phyloP scores from a whole-genome alignment of 1,140 invertebrate genomes.

The Drosophila leontia region DNA sequence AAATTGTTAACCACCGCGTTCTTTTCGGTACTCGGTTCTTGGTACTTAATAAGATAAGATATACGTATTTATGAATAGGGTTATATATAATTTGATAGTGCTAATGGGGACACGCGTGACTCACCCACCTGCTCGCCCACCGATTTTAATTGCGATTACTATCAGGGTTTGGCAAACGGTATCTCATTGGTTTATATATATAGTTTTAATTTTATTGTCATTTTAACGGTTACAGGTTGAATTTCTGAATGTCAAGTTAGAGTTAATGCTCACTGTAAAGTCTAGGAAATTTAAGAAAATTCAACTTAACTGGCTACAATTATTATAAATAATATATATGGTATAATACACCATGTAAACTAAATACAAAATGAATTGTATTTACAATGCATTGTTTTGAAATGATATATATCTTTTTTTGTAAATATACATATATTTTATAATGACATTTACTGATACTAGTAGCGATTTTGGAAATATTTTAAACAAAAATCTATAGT shows the following conservation, averaged over 20 bases:
- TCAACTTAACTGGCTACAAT: too few relatives aligned
- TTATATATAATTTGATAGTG: neutral
- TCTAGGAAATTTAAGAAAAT: neutral
- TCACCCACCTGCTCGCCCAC: neutral
- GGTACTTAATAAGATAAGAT: slow-evolving; percentile 12
- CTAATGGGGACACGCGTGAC: slow-evolving; percentile 3
- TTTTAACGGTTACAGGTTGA: neutral
- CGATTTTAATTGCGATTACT: slow-evolving; percentile 4
- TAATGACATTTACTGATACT: neutral
- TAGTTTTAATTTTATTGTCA: neutral
- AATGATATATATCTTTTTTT: too few relatives aligned
- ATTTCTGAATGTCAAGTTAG: neutral
- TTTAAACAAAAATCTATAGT: too few relatives aligned
- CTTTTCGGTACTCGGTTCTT: neutral
- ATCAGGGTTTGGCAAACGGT: neutral
- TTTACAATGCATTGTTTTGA: too few relatives aligned
- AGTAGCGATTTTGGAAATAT: neutral
- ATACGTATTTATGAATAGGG: neutral
- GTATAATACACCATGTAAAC: too few relatives aligned
- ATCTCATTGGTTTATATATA: neutral
- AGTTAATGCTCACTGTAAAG: neutral
- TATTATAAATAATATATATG: too few relatives aligned
- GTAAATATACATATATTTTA: neutral
- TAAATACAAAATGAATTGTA: neutral
- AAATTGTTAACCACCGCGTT: neutral